Evolutionary conservation across 2,113 vertebrate genomes (phyloP).

Genomic region (Xenopus tropicalis): DNA sequence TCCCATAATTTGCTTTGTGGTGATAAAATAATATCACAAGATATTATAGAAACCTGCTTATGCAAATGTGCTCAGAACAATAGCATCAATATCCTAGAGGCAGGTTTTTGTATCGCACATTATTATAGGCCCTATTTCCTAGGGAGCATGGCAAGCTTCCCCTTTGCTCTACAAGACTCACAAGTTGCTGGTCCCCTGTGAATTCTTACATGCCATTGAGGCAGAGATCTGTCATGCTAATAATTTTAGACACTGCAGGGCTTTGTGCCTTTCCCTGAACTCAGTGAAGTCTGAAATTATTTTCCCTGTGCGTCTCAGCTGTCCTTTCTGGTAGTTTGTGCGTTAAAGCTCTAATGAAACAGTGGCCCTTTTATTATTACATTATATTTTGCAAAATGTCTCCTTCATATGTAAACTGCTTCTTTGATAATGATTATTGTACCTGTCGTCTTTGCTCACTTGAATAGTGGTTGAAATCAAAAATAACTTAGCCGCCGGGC

Average conservation of each 20-base stretch:
- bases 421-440: constrained; percentile 38
- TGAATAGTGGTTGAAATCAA: constrained; percentile 47
- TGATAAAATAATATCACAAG: neutral
- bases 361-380: neutral
- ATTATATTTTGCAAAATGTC: constrained; percentile 2
- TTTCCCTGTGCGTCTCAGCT: neutral
- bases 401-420: constrained; percentile 31
- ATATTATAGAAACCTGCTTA: neutral
- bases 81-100: too few relatives aligned
- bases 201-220: neutral
- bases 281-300: constrained; percentile 24
- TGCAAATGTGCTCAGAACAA: neutral
- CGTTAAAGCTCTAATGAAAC: constrained; percentile 19
- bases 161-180: neutral
- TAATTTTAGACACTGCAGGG: constrained; percentile 5
- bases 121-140: neutral
- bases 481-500: constrained; percentile 50
- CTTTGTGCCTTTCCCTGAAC: constrained; percentile 14
- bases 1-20: neutral
- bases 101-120: too few relatives aligned
- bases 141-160: neutral
- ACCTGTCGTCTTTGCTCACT: constrained; percentile 42
- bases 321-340: neutral
- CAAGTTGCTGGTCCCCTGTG: neutral
- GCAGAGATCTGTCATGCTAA: neutral